Evolutionary conservation across 2,888 invertebrate species (phyloP).

Genomic region (Drosophila gaucha): DNA sequence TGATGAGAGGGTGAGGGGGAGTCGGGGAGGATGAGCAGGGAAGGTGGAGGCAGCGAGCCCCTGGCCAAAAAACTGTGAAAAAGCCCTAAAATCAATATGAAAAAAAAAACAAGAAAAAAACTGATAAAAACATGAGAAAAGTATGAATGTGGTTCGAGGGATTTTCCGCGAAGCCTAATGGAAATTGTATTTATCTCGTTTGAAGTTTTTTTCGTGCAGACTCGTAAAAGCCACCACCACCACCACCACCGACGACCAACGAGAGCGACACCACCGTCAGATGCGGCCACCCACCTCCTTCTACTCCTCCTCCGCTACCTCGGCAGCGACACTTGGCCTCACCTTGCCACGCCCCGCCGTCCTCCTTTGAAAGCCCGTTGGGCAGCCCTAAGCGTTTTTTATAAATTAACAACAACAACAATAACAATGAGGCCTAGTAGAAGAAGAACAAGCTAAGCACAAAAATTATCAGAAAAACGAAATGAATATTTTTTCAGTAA

Average conservation of each 20-base stretch:
- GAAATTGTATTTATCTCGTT: constrained; percentile 80
- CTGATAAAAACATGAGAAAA: constrained; percentile 59
- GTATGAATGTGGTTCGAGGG: constrained; percentile 74
- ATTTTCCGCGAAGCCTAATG: constrained; percentile 73
- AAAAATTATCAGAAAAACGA: constrained; percentile 58
- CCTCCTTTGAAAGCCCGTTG: constrained; percentile 4
- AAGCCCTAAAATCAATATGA: constrained; percentile 75
- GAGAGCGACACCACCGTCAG: constrained; percentile 12
- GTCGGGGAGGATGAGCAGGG: neutral
- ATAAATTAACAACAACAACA: constrained; percentile 72
- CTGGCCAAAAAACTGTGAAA: constrained; percentile 69
- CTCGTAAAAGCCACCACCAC: constrained; percentile 50
- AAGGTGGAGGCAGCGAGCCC: neutral
- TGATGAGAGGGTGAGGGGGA: constrained; percentile 4
- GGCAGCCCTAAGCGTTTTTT: constrained; percentile 72
- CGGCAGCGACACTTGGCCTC: constrained; percentile 68
- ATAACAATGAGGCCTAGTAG: constrained; percentile 9
- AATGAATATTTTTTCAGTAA: constrained; percentile 69
- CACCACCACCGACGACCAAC: constrained; percentile 4
- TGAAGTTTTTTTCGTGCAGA: constrained; percentile 57
- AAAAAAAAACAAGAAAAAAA: constrained; percentile 32
- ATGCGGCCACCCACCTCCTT: neutral
- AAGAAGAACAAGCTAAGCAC: constrained; percentile 25
- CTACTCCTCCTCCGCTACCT: constrained; percentile 5
- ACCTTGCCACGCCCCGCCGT: constrained; percentile 56